Percentiles rank a stretch among this genome's conserved stretches.
Evolutionary conservation across 2,888 invertebrate genomes (phyloP).

Genomic region (Diploptera punctata): DNA sequence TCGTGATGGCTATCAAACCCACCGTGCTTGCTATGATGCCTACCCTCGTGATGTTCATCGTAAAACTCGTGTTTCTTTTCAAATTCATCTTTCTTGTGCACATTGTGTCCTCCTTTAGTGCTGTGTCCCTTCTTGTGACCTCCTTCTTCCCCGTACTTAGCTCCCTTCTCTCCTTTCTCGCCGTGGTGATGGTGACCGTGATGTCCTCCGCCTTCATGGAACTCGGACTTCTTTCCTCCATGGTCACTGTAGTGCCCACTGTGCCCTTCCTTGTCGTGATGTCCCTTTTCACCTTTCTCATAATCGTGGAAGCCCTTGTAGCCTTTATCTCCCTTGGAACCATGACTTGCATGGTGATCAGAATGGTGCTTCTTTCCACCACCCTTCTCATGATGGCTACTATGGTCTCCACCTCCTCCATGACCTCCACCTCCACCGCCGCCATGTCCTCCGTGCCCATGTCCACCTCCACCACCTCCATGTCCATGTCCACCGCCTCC

Average conservation of each 20-base stretch:
- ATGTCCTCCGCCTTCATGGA: conserved; percentile 15
- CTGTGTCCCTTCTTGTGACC: conserved; percentile 73
- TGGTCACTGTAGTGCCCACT: conserved; percentile 68
- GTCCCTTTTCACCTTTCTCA: conserved; percentile 68
- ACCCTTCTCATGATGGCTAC: conserved; percentile 53
- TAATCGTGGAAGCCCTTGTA: conserved; percentile 69
- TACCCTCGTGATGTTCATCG: conserved; percentile 74
- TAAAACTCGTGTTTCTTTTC: conserved; percentile 79
- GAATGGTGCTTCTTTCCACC: conserved; percentile 63
- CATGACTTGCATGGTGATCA: conserved; percentile 62
- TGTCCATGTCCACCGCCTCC: conserved; percentile 2
- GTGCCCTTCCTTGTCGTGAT: conserved; percentile 71
- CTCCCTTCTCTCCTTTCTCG: conserved; percentile 45
- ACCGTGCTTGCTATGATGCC: conserved; percentile 69
- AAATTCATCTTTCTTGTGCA: conserved; percentile 78
- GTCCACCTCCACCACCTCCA: conserved; percentile 11
- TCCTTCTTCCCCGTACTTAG: background rate
- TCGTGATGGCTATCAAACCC: conserved; percentile 63
- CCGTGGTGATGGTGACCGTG: background rate
- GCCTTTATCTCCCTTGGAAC: conserved; percentile 69
- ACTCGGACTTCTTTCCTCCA: conserved; percentile 63
- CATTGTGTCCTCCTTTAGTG: conserved; percentile 75
- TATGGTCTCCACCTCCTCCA: background rate
- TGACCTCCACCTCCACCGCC: conserved; percentile 10
- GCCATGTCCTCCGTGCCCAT: background rate